Evolutionary conservation across 2,797 vertebrate genomes (phyloP).

Genomic region (Gymnoscopelus microlampas): DNA sequence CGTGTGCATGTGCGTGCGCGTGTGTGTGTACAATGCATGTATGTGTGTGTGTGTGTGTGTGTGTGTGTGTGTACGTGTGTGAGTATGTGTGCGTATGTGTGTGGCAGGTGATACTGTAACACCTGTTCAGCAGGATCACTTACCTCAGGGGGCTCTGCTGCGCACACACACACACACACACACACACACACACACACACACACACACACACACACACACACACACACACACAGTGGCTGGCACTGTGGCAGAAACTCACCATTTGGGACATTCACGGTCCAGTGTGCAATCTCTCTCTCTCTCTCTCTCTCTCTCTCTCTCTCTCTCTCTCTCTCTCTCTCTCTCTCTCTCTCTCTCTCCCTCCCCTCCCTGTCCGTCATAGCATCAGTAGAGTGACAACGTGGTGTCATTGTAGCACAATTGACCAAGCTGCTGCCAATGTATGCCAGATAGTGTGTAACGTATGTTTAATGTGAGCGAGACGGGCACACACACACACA

Average conservation of each 20-base stretch:
- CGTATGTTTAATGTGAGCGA: neutral
- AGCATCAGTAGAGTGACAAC: slow-evolving; percentile 10
- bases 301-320: slow-evolving; percentile 3
- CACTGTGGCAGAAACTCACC: slow-evolving; percentile 49
- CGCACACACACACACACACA: slow-evolving; percentile 28
- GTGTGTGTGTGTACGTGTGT: slow-evolving; percentile 2
- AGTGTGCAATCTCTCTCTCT: slow-evolving; percentile 57
- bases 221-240: slow-evolving; percentile 41
- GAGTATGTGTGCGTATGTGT: slow-evolving; percentile 5
- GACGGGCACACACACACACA: neutral
- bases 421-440: slow-evolving; percentile 14
- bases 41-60: slow-evolving; percentile 1
- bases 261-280: slow-evolving; percentile 70
- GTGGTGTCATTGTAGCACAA: slow-evolving; percentile 18
- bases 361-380: slow-evolving; percentile 7
- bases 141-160: slow-evolving; percentile 57
- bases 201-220: slow-evolving; percentile 30
- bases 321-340: slow-evolving; percentile 2
- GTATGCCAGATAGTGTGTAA: too few species aligned
- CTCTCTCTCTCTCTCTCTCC: neutral
- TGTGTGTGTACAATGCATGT: slow-evolving; percentile 13
- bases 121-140: slow-evolving; percentile 71
- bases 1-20: slow-evolving; percentile 1
- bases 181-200: slow-evolving; percentile 23
- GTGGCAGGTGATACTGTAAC: slow-evolving; percentile 61